Percentiles rank a stretch among this genome's conserved stretches.
These are phyloP conservation scores for Mizuhopecten yessoensis DNA, from an alignment of 1,140 invertebrate species.

Conservation along the genomic window DNA sequence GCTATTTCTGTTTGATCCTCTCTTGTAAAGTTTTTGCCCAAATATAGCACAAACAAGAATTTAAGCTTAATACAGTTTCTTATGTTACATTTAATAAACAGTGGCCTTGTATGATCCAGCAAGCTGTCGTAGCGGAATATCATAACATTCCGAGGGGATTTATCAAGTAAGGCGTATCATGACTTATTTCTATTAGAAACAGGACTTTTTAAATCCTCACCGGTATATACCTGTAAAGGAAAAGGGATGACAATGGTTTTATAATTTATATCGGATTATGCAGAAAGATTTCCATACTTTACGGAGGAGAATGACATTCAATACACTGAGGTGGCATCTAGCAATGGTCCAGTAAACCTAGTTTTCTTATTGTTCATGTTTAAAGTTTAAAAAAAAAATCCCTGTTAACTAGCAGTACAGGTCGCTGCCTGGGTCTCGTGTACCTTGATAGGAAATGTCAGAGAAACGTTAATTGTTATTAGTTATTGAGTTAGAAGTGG, in stretches of 20 bases:
- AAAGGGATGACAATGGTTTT: background rate
- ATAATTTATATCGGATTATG: background rate
- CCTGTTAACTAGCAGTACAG: too few species aligned
- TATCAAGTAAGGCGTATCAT: background rate
- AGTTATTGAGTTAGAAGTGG: background rate
- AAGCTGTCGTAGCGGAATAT: background rate
- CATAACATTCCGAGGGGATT: background rate
- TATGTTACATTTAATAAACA: background rate
- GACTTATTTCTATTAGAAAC: conserved; percentile 7
- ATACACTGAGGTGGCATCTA: background rate
- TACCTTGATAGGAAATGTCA: too few species aligned
- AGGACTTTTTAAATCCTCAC: background rate
- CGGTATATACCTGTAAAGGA: too few species aligned
- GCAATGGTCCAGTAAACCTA: background rate
- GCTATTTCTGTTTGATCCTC: background rate
- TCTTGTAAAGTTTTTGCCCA: background rate
- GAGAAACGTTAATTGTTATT: too few species aligned
- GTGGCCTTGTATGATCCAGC: background rate
- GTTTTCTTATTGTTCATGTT: too few species aligned
- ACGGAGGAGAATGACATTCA: background rate
- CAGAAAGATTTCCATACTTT: background rate
- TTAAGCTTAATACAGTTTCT: conserved; percentile 12
- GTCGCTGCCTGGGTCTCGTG: too few species aligned
- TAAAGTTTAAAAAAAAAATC: too few species aligned
- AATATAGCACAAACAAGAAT: background rate